Conservation (phyloP, 2,888 invertebrate genomes). For the Leptinotarsa juncta region DNA sequence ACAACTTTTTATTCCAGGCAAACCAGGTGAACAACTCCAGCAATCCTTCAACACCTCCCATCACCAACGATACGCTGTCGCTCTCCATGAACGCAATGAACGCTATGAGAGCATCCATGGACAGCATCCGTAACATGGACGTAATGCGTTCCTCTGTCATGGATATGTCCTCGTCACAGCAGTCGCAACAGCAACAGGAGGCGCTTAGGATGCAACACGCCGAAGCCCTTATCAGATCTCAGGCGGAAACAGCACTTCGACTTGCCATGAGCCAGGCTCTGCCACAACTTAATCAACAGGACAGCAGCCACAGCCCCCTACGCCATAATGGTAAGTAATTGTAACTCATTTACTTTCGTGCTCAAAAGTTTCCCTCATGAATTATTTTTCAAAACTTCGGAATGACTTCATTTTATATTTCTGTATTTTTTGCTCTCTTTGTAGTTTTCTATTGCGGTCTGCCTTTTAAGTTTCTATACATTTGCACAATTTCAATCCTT, state of each 20-base stretch:
- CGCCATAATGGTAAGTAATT: slow-evolving; percentile 62
- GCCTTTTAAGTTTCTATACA: too few species aligned
- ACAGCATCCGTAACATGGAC: slow-evolving; percentile 68
- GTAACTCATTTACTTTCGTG: too few species aligned
- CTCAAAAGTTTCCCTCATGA: too few species aligned
- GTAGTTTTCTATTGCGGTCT: too few species aligned
- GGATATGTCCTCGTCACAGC: slow-evolving; percentile 65
- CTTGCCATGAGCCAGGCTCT: slow-evolving; percentile 79
- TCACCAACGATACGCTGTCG: slow-evolving; percentile 64
- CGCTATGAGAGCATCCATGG: slow-evolving; percentile 72
- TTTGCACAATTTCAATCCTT: too few species aligned
- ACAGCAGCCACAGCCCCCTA: slow-evolving; percentile 63
- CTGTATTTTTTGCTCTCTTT: too few species aligned
- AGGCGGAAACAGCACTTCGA: slow-evolving; percentile 86
- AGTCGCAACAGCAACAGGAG: slow-evolving; percentile 63
- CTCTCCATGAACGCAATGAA: slow-evolving; percentile 70
- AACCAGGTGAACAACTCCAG: slow-evolving; percentile 65
- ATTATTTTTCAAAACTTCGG: too few species aligned
- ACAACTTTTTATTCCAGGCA: slow-evolving; percentile 53
- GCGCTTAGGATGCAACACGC: slow-evolving; percentile 72
- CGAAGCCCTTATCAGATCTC: slow-evolving; percentile 83
- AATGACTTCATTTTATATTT: too few species aligned
- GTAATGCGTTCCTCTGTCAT: slow-evolving; percentile 68
- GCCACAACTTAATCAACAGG: slow-evolving; percentile 64
- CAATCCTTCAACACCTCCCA: slow-evolving; percentile 67